Evolutionary conservation across 2,113 vertebrate genomes (phyloP), one percentile per base, ranked within the genome.

Genomic region (Neolamprologus tretocephalus): DNA sequence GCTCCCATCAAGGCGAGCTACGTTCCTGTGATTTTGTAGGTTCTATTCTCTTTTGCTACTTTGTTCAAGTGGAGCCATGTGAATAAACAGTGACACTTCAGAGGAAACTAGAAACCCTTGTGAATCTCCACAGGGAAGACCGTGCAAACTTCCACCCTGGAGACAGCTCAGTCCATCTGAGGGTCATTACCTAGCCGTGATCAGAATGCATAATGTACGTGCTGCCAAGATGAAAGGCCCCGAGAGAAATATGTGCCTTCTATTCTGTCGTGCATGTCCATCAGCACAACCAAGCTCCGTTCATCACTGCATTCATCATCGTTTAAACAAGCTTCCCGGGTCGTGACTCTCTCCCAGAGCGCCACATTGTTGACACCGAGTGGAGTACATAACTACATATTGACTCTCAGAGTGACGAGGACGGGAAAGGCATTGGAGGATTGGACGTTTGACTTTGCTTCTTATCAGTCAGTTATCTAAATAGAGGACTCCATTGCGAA

Each of bases 141-240:
- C 2, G n/a, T 84, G 63, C 58, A 87, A 66, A 66, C 73, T 5
- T 31, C n/a, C 51, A 21, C 85, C 83, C 8, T 68, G 16, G 89
- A 89, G 91, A 92, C 83, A 6, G 87, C 82, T 89, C 57, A 81
- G 91, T 90, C 92, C 87, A 91, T 92, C 82, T 37, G 21, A 88
- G 85, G 93, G 94, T 96, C 93, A 92, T 94, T 94, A 94, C 89
- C 68, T 35, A 51, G 83, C 84, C 55, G 86, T 92, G 94, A 93
- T 90, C 87, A 73, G 91, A 94, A 96, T 96, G 86, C 83, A 57
- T 91, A 94, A 94, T 73, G 75, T 9, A 5, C 6, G 11, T 4
- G 4, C n/a, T 61, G 88, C 85, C 40, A 10, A 87, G 93, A 95
- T 91, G 75, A 91, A 93, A 90, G 88, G 58, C 81, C 94, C 33